Evolutionary conservation across 2,113 vertebrate species (phyloP).

Genomic region (Hemiscyllium ocellatum): DNA sequence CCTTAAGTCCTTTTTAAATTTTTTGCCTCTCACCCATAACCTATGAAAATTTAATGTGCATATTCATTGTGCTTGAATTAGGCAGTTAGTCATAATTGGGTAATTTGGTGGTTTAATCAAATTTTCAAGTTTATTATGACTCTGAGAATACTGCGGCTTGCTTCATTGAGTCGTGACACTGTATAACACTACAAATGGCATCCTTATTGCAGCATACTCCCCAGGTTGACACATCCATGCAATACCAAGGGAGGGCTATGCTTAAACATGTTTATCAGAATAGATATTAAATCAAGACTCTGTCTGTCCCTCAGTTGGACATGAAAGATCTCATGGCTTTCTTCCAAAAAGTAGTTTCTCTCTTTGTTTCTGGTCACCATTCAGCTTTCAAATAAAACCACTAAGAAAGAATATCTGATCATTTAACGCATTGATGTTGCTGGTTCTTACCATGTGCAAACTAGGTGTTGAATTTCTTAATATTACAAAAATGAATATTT

Average conservation of each 20-base stretch:
- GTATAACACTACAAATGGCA: background rate
- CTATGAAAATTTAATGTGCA: no score
- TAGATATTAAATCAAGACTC: background rate
- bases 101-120: no score
- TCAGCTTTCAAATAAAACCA: background rate
- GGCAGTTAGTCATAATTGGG: no score
- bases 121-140: no score
- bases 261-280: background rate
- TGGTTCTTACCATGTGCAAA: background rate
- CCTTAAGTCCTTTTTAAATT: no score
- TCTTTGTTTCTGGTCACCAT: background rate
- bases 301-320: background rate
- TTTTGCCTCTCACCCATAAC: no score
- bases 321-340: background rate
- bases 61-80: no score
- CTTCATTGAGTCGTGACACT: no score
- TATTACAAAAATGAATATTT: background rate
- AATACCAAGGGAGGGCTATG: background rate
- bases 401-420: background rate
- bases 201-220: background rate
- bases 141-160: no score
- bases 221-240: background rate
- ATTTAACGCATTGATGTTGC: no score
- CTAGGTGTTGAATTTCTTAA: background rate
- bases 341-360: background rate